These are phyloP conservation scores for Aphis gossypii DNA, from an alignment of 1,140 invertebrate genomes.

Conservation along the genomic window DNA sequence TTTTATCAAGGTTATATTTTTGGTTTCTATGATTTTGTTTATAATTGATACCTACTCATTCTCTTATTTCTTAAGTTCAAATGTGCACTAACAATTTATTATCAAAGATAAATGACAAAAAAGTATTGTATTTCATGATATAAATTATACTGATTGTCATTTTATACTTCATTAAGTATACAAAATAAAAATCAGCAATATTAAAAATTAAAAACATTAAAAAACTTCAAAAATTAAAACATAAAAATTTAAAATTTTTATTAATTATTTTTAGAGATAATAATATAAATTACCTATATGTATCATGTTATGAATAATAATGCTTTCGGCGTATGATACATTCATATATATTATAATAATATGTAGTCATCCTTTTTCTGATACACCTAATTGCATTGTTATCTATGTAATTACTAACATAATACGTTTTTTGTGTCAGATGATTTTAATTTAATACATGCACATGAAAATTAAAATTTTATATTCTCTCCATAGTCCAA, in stretches of 20 bases:
- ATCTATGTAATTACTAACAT: background rate
- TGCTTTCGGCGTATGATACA: background rate
- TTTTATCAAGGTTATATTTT: background rate
- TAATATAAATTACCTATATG: too few relatives aligned
- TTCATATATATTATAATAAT: background rate
- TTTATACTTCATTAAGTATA: background rate
- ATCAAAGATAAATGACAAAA: background rate
- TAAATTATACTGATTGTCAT: background rate
- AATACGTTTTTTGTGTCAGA: background rate
- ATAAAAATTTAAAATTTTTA: background rate
- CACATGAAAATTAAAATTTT: background rate
- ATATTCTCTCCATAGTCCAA: background rate
- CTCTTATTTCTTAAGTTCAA: background rate
- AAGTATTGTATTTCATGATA: background rate
- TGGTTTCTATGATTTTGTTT: background rate
- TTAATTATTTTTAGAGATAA: too few relatives aligned
- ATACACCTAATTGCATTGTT: background rate
- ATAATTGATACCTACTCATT: background rate
- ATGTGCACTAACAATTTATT: background rate
- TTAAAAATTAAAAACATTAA: background rate
- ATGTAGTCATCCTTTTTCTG: background rate
- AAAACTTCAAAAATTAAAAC: background rate
- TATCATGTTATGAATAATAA: background rate
- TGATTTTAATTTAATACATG: background rate
- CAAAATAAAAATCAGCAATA: background rate